Base-by-base conservation (phyloP, 2,888 invertebrate genomes). In the Ochropleura plecta region DNA sequence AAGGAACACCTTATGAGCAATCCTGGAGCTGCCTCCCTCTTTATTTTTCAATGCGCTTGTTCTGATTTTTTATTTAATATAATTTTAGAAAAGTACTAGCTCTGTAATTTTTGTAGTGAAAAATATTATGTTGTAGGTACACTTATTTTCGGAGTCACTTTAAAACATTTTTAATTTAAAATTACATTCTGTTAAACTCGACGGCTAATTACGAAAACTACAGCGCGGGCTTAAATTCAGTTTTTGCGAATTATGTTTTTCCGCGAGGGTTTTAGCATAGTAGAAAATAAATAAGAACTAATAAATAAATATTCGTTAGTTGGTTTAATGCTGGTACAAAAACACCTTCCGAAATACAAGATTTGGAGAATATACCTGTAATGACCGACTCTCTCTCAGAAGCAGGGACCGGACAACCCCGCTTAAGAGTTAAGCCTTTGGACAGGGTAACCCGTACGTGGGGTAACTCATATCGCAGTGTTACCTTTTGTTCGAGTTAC, bases 321-420 rank as follows among this genome's bases (percentile, higher is more conserved):
- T 14, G 12, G 14, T 30, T 68, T 66, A 16, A 59, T 64, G n/a
- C 18, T 63, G 40, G 16, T 60, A 69, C 55, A 73, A 66, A 66
- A n/a, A 53, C n/a, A 63, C 48, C n/a, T 64, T 30, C 10, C 40
- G 20, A 64, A 62, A 53, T 20, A 67, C 46, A 42, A 59, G 63
- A 81, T 76, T 53, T 57, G 16, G 55, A 66, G 51, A 76, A 76
- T 70, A 40, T 67, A 55, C 14, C 44, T 48, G 48, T 9, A 60
- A 55, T 53, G 44, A 49, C 49, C 18, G 78, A 51, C 64, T n/a
- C n/a, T n/a, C n/a, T n/a, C n/a, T n/a, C n/a, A n/a, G n/a, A n/a
- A n/a, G n/a, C n/a, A n/a, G n/a, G n/a, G n/a, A n/a, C n/a, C n/a
- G n/a, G n/a, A n/a, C n/a, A n/a, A n/a, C n/a, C n/a, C n/a, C n/a